phyloP scores from a whole-genome alignment of 1,140 invertebrate species.

The Goniozus legneri region DNA sequence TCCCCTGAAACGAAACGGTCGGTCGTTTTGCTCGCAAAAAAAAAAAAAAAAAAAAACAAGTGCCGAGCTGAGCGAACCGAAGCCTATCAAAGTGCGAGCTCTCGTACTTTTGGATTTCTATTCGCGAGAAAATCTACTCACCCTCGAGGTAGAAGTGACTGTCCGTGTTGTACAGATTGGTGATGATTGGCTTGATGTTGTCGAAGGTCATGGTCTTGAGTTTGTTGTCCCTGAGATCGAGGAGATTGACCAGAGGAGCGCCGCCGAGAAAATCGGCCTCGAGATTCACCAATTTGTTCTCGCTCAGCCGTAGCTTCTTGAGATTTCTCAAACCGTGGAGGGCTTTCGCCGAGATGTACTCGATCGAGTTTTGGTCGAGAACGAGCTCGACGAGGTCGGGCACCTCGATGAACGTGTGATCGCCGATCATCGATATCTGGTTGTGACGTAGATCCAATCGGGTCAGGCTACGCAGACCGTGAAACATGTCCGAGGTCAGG shows the following conservation, averaged over 20 bases:
- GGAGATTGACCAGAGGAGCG: conserved; percentile 61
- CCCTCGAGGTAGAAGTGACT: conserved; percentile 73
- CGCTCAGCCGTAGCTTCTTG: conserved; percentile 63
- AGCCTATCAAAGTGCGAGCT: too few relatives aligned
- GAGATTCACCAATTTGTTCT: conserved; percentile 68
- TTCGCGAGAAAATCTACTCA: too few relatives aligned
- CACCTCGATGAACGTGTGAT: conserved; percentile 71
- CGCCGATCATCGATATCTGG: conserved; percentile 67
- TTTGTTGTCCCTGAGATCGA: conserved; percentile 70
- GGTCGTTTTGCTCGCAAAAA: too few relatives aligned
- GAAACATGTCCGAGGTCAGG: conserved; percentile 67
- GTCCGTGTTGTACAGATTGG: conserved; percentile 68
- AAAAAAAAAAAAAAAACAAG: too few relatives aligned
- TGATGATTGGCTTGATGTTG: conserved; percentile 68
- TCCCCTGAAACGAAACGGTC: too few relatives aligned
- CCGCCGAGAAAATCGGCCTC: conserved; percentile 64
- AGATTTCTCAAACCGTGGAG: conserved; percentile 68
- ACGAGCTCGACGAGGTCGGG: conserved; percentile 67
- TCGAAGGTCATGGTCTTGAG: conserved; percentile 71
- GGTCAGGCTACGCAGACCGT: conserved; percentile 63
- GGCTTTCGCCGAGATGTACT: conserved; percentile 66
- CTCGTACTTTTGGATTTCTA: too few relatives aligned
- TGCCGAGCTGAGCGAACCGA: too few relatives aligned
- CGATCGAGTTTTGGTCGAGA: conserved; percentile 68
- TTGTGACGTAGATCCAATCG: conserved; percentile 69